A percentile compares a stretch with the other conserved stretches of the same genome.
These are phyloP conservation scores for Polyommatus icarus DNA, from an alignment of 2,888 invertebrate genomes.

Conservation along the genomic window DNA sequence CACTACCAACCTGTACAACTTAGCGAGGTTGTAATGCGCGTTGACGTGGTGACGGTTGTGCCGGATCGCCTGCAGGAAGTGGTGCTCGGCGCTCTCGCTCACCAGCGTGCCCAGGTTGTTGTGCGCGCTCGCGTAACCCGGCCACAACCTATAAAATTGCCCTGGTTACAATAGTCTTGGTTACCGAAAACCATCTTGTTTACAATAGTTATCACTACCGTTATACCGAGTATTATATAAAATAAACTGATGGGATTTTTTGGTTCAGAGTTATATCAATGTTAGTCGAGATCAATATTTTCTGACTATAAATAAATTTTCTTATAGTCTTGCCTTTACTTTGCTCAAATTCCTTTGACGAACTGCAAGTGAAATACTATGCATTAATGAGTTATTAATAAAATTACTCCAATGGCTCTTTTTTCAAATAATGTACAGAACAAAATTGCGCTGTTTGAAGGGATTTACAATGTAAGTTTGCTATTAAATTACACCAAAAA, in stretches of 20 bases:
- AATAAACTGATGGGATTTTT: too few relatives aligned
- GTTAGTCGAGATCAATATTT: too few relatives aligned
- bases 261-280: too few relatives aligned
- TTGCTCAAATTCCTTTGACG: too few relatives aligned
- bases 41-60: constrained; percentile 89
- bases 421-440: too few relatives aligned
- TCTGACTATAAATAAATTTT: too few relatives aligned
- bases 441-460: not conserved
- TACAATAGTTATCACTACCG: not conserved
- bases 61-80: constrained; percentile 87
- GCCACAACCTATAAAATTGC: constrained; percentile 85
- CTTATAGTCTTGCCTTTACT: too few relatives aligned
- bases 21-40: constrained; percentile 92
- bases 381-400: too few relatives aligned
- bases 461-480: not conserved
- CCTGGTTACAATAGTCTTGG: not conserved
- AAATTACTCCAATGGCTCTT: too few relatives aligned
- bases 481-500: not conserved
- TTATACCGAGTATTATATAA: too few relatives aligned
- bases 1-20: constrained; percentile 84
- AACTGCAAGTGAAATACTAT: too few relatives aligned
- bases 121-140: constrained; percentile 91
- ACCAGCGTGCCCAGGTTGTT: constrained; percentile 92
- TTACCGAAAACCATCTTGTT: not conserved
- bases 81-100: constrained; percentile 86